A percentile compares a stretch with the other conserved stretches of the same genome.
Evolutionary conservation across 1,140 invertebrate genomes (phyloP).

Genomic region (Probaryconus sp.): DNA sequence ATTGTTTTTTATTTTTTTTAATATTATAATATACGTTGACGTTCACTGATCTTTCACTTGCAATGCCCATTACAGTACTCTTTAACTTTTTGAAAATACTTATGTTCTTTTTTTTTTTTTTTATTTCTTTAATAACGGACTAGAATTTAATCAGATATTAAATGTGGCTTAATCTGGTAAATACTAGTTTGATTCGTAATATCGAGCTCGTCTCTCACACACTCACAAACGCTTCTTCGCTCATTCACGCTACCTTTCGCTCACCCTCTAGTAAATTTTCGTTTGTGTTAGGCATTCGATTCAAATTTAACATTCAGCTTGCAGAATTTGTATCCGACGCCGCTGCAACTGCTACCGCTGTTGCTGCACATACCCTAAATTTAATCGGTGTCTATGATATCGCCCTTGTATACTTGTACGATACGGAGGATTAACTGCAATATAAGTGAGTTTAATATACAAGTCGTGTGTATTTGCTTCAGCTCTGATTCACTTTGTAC

Average conservation of each 20-base stretch:
- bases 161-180: slow-evolving; percentile 76
- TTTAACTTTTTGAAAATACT: slow-evolving; percentile 60
- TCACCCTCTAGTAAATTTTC: slow-evolving; percentile 54
- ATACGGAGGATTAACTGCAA: slow-evolving; percentile 73
- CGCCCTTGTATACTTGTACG: slow-evolving; percentile 61
- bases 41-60: slow-evolving; percentile 71
- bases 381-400: slow-evolving; percentile 64
- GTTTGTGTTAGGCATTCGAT: slow-evolving; percentile 55
- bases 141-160: slow-evolving; percentile 77
- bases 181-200: slow-evolving; percentile 76
- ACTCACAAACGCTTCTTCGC: slow-evolving; percentile 27
- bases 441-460: slow-evolving; percentile 75
- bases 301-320: slow-evolving; percentile 60
- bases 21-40: slow-evolving; percentile 63
- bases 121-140: slow-evolving; percentile 70
- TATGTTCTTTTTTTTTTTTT: slow-evolving; percentile 52
- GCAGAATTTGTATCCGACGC: slow-evolving; percentile 53
- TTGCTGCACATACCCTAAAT: slow-evolving; percentile 57
- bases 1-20: too few relatives aligned
- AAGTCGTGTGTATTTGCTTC: slow-evolving; percentile 65
- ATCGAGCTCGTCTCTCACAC: slow-evolving; percentile 65
- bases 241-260: slow-evolving; percentile 48
- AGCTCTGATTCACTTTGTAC: slow-evolving; percentile 70
- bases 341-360: too few relatives aligned
- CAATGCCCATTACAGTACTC: slow-evolving; percentile 72